Base-by-base conservation (phyloP, 2,797 vertebrate genomes). In the Syngnathus rostellatus region DNA sequence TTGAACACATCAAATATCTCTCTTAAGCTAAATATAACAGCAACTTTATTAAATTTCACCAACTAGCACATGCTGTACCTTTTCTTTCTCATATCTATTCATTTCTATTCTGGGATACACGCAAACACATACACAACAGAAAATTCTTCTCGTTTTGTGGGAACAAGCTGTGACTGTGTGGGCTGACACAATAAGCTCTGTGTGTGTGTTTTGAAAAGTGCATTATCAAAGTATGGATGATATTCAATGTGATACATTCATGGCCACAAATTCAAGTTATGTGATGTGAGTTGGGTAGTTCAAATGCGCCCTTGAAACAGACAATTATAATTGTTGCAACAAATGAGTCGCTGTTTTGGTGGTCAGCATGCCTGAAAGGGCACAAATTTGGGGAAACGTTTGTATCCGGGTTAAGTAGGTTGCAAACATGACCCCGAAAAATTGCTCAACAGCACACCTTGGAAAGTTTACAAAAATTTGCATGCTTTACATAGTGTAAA, bases 151-250 rank as follows among this genome's bases (percentile, higher is more conserved):
- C 14, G 17, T 37, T 57, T 37, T 57, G 31, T 57, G 55, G 14
- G 55, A 57, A 38, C 55, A 57, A 19, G 55, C 14, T 57, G 55
- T 57, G 55, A 37, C 55, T 37, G 55, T 57, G 55, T 57, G 25
- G 55, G 55, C 25, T 37, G 31, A 37, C 54, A 57, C 25, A 57
- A 31, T 57, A 57, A 57, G 25, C 25, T 16, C 25, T 2, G 6
- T 17, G 25, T 37, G 23, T 31, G 12, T 14, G 23, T 57, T 55
- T 57, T 57, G 11, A 12, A 54, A 54, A 54, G 21, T 46, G 45
- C 45, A 46, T 46, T 14, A 46, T 46, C 14, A 1, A 46, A 46
- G 45, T 23, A 14, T 37, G 55, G 5, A 57, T 21, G 50, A 21
- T 51, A 21, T 14, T 8, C 12, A 17, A 57, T 14, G 25, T 16